phyloP scores from a whole-genome alignment of 2,797 vertebrate genomes.

The Distichodus sexfasciatus region DNA sequence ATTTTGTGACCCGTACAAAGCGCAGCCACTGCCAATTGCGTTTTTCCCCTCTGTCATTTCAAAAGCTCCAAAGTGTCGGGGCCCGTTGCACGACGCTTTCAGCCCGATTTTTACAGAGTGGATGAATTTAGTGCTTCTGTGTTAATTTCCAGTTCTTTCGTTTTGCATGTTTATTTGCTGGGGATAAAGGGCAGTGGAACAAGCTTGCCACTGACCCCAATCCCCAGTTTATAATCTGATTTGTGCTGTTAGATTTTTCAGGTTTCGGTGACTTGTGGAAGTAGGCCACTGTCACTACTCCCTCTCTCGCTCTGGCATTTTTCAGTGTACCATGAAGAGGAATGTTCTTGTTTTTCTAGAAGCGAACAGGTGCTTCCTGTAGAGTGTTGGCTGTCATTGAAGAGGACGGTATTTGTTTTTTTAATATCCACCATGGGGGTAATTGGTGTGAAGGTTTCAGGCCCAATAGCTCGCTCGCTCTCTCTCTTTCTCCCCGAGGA shows the following conservation, averaged over 20 bases:
- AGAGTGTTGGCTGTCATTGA: neutral
- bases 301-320: too few species aligned
- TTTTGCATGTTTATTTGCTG: neutral
- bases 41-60: slow-evolving; percentile 41
- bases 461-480: neutral
- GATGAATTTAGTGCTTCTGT: too few species aligned
- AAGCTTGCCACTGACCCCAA: neutral
- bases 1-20: slow-evolving; percentile 68
- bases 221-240: slow-evolving; percentile 7
- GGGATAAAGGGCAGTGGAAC: neutral
- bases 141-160: neutral
- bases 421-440: neutral
- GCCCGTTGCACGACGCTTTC: neutral
- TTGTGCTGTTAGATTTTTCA: neutral
- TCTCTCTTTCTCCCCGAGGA: neutral
- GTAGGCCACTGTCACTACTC: neutral
- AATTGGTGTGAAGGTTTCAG: neutral
- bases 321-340: too few species aligned
- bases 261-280: neutral
- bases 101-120: neutral
- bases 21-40: slow-evolving; percentile 63
- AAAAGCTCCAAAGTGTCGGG: neutral
- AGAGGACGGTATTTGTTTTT: neutral
- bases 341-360: neutral
- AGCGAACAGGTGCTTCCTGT: neutral